Percentiles rank a stretch among this genome's conserved stretches.
These are phyloP conservation scores for Tiliqua scincoides DNA, from an alignment of 2,113 vertebrate genomes.

Conservation along the genomic window DNA sequence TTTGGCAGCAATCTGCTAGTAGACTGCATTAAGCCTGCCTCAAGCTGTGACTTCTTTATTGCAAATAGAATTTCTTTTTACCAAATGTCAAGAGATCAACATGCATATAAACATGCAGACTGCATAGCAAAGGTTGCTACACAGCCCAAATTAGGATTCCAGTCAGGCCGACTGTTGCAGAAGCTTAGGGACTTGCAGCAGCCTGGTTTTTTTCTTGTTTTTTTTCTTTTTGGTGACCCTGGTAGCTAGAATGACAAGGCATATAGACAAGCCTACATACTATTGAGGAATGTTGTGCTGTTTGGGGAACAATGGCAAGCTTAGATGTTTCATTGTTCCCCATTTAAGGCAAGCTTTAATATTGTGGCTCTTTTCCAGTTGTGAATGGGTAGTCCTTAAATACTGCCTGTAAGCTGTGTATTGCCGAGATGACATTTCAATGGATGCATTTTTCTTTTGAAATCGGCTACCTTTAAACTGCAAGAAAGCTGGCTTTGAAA, in stretches of 20 bases:
- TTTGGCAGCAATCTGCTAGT: not conserved
- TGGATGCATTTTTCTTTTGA: not conserved
- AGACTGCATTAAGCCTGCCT: slow-evolving; percentile 32
- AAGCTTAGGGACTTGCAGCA: slow-evolving; percentile 56
- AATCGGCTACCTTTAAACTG: not conserved
- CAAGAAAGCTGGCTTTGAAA: not conserved
- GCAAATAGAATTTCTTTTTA: slow-evolving; percentile 46
- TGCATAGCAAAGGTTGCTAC: slow-evolving; percentile 16
- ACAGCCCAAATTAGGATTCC: slow-evolving; percentile 54
- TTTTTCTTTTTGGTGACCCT: slow-evolving; percentile 51
- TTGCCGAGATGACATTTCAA: slow-evolving; percentile 13
- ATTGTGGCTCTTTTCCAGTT: slow-evolving; percentile 36
- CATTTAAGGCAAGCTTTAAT: slow-evolving; percentile 44
- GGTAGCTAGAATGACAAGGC: slow-evolving; percentile 55
- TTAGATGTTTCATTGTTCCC: slow-evolving; percentile 46
- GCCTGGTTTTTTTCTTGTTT: too few species aligned
- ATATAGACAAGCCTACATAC: slow-evolving; percentile 29
- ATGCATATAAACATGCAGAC: slow-evolving; percentile 50
- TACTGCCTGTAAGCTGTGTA: slow-evolving; percentile 28
- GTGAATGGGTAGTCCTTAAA: slow-evolving; percentile 35
- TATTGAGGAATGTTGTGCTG: slow-evolving; percentile 42
- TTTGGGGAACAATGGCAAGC: slow-evolving; percentile 41
- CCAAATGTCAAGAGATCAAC: slow-evolving; percentile 46
- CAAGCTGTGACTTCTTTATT: slow-evolving; percentile 46
- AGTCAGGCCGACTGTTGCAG: slow-evolving; percentile 50